Conservation (phyloP, 2,113 vertebrate species). For the Lampris megalopsis region DNA sequence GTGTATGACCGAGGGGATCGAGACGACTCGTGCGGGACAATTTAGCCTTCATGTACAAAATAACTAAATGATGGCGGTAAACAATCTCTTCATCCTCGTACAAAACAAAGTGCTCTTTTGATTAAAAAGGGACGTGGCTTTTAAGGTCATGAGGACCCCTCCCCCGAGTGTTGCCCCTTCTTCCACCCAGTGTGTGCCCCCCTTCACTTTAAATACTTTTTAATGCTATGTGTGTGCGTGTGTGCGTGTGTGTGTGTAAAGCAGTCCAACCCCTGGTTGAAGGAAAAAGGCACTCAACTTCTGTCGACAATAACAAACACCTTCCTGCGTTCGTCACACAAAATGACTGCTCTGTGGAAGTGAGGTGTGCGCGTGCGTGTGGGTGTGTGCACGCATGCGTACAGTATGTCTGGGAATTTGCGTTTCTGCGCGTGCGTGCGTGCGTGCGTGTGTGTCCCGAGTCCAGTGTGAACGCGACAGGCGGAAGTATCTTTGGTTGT, state of each 20-base stretch:
- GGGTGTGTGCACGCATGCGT: not conserved
- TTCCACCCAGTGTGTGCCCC: slow-evolving; percentile 47
- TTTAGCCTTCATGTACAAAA: not conserved
- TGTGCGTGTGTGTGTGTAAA: slow-evolving; percentile 64
- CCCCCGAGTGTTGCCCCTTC: slow-evolving; percentile 25
- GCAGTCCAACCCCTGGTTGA: slow-evolving; percentile 83
- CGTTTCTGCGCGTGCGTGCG: slow-evolving; percentile 6
- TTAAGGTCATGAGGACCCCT: slow-evolving; percentile 27
- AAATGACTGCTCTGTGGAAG: slow-evolving; percentile 71
- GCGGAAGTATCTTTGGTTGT: slow-evolving; percentile 97
- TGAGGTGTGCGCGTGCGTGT: slow-evolving; percentile 33
- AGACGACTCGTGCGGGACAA: slow-evolving; percentile 5
- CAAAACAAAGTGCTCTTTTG: slow-evolving; percentile 62
- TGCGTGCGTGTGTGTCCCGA: slow-evolving; percentile 35
- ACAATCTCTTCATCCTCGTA: slow-evolving; percentile 22
- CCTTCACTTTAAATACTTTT: slow-evolving; percentile 25
- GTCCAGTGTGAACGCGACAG: slow-evolving; percentile 74
- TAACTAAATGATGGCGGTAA: not conserved
- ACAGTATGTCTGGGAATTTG: slow-evolving; percentile 7
- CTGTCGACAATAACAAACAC: slow-evolving; percentile 79
- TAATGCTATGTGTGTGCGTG: slow-evolving; percentile 24
- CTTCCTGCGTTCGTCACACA: slow-evolving; percentile 69
- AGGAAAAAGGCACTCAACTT: slow-evolving; percentile 87
- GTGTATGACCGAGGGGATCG: slow-evolving; percentile 34
- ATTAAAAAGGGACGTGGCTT: slow-evolving; percentile 33